phyloP scores from a whole-genome alignment of 2,113 vertebrate species.

The Alligator sinensis region DNA sequence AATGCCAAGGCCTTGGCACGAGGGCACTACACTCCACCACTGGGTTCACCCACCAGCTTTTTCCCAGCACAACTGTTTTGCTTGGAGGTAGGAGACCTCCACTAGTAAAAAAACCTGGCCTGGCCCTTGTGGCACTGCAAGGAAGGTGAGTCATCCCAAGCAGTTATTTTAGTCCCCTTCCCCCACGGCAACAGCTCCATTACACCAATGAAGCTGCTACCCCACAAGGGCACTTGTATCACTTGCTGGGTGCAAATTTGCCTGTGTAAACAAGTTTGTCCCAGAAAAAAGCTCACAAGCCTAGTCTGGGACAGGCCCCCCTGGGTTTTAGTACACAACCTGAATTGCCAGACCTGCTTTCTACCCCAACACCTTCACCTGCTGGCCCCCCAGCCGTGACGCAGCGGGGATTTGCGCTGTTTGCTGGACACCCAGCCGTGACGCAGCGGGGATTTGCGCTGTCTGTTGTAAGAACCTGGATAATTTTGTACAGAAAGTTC shows the following conservation, averaged over 20 bases:
- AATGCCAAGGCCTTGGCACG: no score
- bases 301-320: not conserved
- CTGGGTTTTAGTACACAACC: not conserved
- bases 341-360: not conserved
- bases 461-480: fast-evolving
- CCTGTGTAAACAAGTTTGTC: not conserved
- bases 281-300: not conserved
- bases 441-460: fast-evolving
- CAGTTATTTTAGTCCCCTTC: no score
- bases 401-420: fast-evolving
- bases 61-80: no score
- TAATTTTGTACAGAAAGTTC: not conserved
- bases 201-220: no score
- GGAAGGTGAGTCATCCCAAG: no score
- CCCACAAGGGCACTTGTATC: no score
- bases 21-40: no score
- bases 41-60: no score
- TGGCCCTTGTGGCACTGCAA: no score
- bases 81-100: no score
- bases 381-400: fast-evolving
- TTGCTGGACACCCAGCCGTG: fast-evolving
- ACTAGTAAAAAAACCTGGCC: no score
- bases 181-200: no score
- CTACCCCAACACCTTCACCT: not conserved
- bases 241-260: not conserved